Base-by-base conservation (phyloP, 2,888 invertebrate genomes). In the Rosalia funebris region DNA sequence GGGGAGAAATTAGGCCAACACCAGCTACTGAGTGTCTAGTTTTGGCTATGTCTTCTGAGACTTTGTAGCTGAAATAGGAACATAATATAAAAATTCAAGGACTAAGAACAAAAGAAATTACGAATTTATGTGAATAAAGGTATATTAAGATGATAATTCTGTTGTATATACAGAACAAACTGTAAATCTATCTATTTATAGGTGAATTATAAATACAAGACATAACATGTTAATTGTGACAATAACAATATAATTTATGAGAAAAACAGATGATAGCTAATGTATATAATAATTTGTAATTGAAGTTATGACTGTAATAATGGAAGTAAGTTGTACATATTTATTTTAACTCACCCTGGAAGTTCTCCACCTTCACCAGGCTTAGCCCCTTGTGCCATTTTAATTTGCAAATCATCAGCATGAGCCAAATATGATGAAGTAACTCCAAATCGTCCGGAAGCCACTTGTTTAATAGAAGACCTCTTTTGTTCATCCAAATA, bases 371-470 rank as follows among this genome's bases (percentile, higher is more conserved):
- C 98, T 83, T 99, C 98, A 0, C 99, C 99, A 0, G 99, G 98
- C 81, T 99, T 99, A 55, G 99, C 98, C 1, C 98, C 98, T 83
- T 99, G 82, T 4, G 99, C 98, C 98, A 99, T 99, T 84, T 99
- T 99, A 78, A 99, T 99, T 83, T 99, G 99, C 69, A 99, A 81
- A 81, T 99, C 98, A 82, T 99, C 98, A 0, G 98, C 95, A 83
- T 98, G 95, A 5, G 98, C 96, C 68, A 99, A 83, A 80, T 99
- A 99, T 0, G 96, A 92, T 10, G 97, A 96, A 0, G 98, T 99
- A 1, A 99, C 99, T 5, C 99, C 98, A 83, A 99, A 99, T 46
- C 99, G 88, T 4, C 98, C 99, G 4, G 97, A 97, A 4, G 99
- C 99, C 11, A 99, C 96, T 85, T 99, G 99, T 81, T 99, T 99